A percentile compares a stretch with the other conserved stretches of the same genome.
Conservation (phyloP, 2,113 vertebrate genomes). For the Meriones unguiculatus region DNA sequence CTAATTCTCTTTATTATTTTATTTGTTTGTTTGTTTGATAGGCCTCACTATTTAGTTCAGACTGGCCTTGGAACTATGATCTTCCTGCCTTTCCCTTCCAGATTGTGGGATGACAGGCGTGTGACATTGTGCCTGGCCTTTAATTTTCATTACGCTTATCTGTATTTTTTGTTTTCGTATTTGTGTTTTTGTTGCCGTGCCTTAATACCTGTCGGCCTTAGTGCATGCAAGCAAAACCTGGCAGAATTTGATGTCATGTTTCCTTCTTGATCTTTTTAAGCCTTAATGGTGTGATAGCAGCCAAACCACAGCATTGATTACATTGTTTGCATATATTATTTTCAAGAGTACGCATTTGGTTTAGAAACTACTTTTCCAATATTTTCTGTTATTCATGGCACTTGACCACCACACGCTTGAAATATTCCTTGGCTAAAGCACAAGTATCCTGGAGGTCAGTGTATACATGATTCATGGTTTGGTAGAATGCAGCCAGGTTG, state of each 20-base stretch:
- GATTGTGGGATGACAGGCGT: not conserved
- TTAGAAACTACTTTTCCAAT: slow-evolving; percentile 85
- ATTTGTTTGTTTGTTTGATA: not conserved
- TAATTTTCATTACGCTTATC: not conserved
- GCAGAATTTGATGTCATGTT: slow-evolving; percentile 83
- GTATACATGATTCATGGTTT: slow-evolving; percentile 82
- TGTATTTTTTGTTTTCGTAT: not conserved
- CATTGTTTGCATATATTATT: slow-evolving; percentile 85
- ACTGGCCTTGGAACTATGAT: not conserved
- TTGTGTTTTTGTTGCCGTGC: not conserved
- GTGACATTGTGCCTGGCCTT: not conserved
- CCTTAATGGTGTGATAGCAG: slow-evolving; percentile 85
- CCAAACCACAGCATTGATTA: slow-evolving; percentile 84
- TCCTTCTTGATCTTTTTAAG: slow-evolving; percentile 82
- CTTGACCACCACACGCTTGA: slow-evolving; percentile 82
- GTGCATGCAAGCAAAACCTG: slow-evolving; percentile 81
- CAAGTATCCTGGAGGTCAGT: slow-evolving; percentile 72
- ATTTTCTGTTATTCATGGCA: slow-evolving; percentile 85
- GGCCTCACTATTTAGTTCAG: not conserved
- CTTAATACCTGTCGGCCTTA: slow-evolving; percentile 72
- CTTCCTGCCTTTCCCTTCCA: not conserved
- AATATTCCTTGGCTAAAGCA: slow-evolving; percentile 81
- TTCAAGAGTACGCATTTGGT: slow-evolving; percentile 83
- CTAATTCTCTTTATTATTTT: not conserved
- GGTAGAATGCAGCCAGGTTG: slow-evolving; percentile 86